Evolutionary conservation across 1,140 invertebrate genomes (phyloP), one percentile per base, ranked within the genome.

Genomic region (Trachymyrmex septentrionalis): DNA sequence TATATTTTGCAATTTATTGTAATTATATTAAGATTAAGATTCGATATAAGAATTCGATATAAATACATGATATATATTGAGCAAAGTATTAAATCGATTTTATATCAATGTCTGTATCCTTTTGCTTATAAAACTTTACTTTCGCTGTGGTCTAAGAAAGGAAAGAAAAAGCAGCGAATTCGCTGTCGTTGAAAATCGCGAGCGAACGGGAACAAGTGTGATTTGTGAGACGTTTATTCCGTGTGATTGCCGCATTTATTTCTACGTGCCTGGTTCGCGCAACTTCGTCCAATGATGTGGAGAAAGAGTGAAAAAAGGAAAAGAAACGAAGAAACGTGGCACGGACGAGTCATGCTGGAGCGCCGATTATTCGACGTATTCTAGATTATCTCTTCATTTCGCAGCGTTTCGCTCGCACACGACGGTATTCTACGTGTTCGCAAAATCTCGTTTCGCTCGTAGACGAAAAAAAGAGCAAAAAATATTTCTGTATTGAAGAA

Each of bases 171-270:
- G 53, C 19, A 48, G 10, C 30, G 64, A 66, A 34, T 86, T 61
- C 27, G 44, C 34, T 61, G 55, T 61, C 34, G 87, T n/a, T 86
- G 88, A 89, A 88, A 88, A 88, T 50, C 63, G 53, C 57, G 38
- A 55, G 30, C 50, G 67, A 77, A 87, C 66, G 81, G 63, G 63
- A 69, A 81, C 61, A 55, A 57, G 55, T 76, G 57, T 88, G 88
- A 89, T 89, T 88, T 89, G 82, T 89, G 57, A 59, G 30, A 12
- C 71, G 84, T 67, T 89, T 89, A 88, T 86, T 81, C 84, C 84
- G 61, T 27, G 55, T 66, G 76, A 88, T 86, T 64, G 87, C 19
- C 57, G 57, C 77, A 88, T 89, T 88, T 89, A 89, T 82, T 82
- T 86, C 76, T 63, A 67, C 44, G 38, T 55, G 81, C 67, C 24